These are phyloP conservation scores for Centroberyx gerrardi DNA, from an alignment of 2,797 vertebrate species.

Conservation along the genomic window DNA sequence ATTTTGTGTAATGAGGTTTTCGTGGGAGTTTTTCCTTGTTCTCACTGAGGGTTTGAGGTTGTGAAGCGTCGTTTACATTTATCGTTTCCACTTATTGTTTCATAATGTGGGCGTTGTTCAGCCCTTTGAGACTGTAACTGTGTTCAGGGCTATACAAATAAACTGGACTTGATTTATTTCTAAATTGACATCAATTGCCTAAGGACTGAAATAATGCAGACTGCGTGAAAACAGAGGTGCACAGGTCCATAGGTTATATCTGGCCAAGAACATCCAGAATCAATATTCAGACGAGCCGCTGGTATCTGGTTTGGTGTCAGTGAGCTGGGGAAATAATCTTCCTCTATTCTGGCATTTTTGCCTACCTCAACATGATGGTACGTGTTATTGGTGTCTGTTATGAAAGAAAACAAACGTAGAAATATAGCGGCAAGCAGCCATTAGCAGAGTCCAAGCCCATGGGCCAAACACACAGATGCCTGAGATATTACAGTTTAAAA, in stretches of 20 bases:
- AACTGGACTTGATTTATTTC: constrained; percentile 55
- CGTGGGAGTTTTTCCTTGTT: background rate
- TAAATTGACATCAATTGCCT: constrained; percentile 19
- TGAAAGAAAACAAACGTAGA: background rate
- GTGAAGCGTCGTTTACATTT: constrained; percentile 40
- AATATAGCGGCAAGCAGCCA: background rate
- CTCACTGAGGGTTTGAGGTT: constrained; percentile 6
- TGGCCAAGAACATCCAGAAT: constrained; percentile 10
- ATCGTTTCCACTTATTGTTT: constrained; percentile 52
- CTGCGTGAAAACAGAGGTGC: constrained; percentile 19
- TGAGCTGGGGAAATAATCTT: constrained; percentile 4
- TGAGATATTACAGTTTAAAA: constrained; percentile 9
- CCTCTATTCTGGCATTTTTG: constrained; percentile 20
- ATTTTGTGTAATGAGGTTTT: constrained; percentile 14
- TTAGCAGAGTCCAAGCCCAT: constrained; percentile 1
- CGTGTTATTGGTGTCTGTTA: background rate
- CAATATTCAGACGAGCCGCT: constrained; percentile 5
- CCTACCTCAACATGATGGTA: background rate
- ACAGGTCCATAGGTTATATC: constrained; percentile 1
- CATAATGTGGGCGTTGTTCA: constrained; percentile 31
- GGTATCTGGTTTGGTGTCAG: constrained; percentile 11
- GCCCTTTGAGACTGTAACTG: constrained; percentile 36
- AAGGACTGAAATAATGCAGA: constrained; percentile 18
- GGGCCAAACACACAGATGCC: background rate
- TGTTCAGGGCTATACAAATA: constrained; percentile 19